A percentile compares a stretch with the other conserved stretches of the same genome.
These are phyloP conservation scores for Phortica okadai DNA, from an alignment of 2,888 invertebrate genomes.

Conservation along the genomic window DNA sequence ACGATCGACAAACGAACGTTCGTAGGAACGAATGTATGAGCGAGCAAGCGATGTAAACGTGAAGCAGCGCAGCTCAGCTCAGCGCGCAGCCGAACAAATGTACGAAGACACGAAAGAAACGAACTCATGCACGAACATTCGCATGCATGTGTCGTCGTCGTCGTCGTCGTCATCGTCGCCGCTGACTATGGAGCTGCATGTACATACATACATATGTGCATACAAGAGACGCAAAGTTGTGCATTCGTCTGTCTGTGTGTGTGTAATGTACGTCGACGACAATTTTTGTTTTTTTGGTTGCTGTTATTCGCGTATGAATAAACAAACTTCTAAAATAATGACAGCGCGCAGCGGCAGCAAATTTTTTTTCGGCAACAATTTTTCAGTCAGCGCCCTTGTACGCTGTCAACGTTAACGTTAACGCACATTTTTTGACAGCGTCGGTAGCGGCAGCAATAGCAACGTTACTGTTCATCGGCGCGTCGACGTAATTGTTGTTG, in stretches of 20 bases:
- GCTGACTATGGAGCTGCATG: background rate
- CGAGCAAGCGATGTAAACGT: background rate
- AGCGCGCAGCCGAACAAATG: too few species aligned
- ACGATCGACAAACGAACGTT: background rate
- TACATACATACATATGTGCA: background rate
- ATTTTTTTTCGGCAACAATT: background rate
- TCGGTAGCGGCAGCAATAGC: background rate
- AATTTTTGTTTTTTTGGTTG: constrained; percentile 40
- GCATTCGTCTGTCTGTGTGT: background rate
- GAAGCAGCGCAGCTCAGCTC: background rate
- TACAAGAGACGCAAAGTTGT: background rate
- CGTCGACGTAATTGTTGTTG: too few species aligned
- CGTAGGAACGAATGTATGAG: constrained; percentile 24
- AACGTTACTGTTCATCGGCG: too few species aligned
- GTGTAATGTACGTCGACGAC: constrained; percentile 29
- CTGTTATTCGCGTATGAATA: constrained; percentile 42
- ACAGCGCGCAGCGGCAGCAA: constrained; percentile 33
- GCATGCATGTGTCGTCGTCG: constrained; percentile 39
- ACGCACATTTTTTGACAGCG: background rate
- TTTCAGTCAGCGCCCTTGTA: constrained; percentile 38
- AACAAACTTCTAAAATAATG: constrained; percentile 46
- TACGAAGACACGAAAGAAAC: too few species aligned
- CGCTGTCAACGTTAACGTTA: constrained; percentile 29
- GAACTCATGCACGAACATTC: background rate
- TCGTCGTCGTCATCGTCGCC: constrained; percentile 13